A percentile compares a stretch with the other conserved stretches of the same genome.
Conservation (phyloP, 2,113 vertebrate genomes). For the Gambusia holbrooki region DNA sequence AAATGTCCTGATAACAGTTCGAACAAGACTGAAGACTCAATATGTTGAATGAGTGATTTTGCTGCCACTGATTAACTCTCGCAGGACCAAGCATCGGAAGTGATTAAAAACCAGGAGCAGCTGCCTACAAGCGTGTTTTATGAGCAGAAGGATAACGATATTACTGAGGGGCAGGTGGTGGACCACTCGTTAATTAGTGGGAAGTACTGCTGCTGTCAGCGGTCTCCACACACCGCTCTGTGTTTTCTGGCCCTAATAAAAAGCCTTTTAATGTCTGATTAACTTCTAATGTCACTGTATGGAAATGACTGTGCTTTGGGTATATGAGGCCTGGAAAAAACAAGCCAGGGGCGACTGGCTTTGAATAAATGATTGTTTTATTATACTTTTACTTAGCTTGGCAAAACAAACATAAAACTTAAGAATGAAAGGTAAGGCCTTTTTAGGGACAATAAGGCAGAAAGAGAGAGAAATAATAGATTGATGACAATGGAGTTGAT, state of each 20-base stretch:
- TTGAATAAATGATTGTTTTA: constrained; percentile 13
- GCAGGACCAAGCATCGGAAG: neutral
- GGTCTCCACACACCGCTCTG: constrained; percentile 70
- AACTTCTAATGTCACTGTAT: constrained; percentile 53
- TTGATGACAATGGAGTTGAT: no score
- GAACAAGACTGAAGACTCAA: no score
- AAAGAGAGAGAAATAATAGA: no score
- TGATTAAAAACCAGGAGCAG: neutral
- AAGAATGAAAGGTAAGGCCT: no score
- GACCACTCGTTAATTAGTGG: constrained; percentile 51
- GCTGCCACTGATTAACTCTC: neutral
- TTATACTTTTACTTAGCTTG: no score
- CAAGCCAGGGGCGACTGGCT: neutral
- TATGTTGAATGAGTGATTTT: neutral
- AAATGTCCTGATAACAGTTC: no score
- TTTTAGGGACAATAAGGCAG: no score
- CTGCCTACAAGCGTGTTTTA: constrained; percentile 40
- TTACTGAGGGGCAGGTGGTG: constrained; percentile 64
- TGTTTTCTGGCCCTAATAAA: constrained; percentile 70
- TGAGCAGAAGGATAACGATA: constrained; percentile 12
- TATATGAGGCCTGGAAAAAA: neutral
- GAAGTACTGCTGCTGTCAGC: constrained; percentile 54
- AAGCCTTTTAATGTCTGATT: constrained; percentile 76
- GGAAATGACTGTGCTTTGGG: constrained; percentile 25
- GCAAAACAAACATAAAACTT: no score